phyloP scores from a whole-genome alignment of 2,113 vertebrate species.

The Tenrec ecaudatus region DNA sequence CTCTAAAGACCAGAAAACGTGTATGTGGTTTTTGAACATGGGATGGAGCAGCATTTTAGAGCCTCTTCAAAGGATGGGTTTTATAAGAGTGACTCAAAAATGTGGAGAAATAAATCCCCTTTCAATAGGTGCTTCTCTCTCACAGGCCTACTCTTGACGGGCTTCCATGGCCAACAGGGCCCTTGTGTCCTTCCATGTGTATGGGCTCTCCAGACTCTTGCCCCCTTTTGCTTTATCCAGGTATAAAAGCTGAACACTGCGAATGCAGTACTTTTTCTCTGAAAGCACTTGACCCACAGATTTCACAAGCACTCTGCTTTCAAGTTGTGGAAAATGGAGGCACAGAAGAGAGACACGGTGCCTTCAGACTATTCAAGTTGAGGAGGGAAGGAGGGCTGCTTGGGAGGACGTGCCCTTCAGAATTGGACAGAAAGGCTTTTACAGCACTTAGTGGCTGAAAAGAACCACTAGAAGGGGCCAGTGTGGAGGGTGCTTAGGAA shows the following conservation, averaged over 20 bases:
- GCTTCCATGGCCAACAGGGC: neutral
- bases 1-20: constrained; percentile 41
- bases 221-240: neutral
- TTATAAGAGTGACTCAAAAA: neutral
- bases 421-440: constrained; percentile 58
- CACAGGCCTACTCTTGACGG: neutral
- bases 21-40: neutral
- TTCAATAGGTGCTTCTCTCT: neutral
- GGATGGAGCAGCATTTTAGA: neutral
- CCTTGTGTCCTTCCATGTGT: neutral
- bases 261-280: constrained; percentile 14
- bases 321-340: constrained; percentile 69
- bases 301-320: constrained; percentile 71
- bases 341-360: constrained; percentile 48
- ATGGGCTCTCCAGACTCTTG: neutral
- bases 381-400: constrained; percentile 41
- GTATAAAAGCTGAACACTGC: constrained; percentile 30
- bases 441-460: constrained; percentile 53
- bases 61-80: neutral
- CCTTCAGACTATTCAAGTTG: constrained; percentile 31
- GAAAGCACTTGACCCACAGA: constrained; percentile 65
- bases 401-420: constrained; percentile 48
- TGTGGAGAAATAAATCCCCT: neutral
- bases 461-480: constrained; percentile 56
- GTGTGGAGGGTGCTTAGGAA: constrained; percentile 47